A percentile compares a stretch with the other conserved stretches of the same genome.
Conservation (phyloP, 2,888 invertebrate genomes). For the Norana najaformis region DNA sequence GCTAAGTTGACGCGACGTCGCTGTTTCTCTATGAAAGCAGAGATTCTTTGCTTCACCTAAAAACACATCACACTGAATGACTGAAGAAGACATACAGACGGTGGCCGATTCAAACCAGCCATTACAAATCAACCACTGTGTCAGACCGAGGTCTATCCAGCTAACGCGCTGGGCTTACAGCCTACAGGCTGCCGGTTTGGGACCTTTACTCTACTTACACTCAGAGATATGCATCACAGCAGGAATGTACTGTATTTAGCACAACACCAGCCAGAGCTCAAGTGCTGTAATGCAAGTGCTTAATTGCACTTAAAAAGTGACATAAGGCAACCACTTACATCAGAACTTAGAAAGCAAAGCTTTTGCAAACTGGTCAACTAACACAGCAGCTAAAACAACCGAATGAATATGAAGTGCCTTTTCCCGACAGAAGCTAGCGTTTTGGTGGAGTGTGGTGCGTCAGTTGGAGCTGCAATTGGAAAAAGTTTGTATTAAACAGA, state of each 20-base stretch:
- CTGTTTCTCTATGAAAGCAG: slow-evolving; percentile 29
- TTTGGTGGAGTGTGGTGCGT: too few relatives aligned
- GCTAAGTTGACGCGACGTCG: slow-evolving; percentile 23
- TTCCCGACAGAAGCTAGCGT: neutral
- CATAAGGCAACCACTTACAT: neutral
- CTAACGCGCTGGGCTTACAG: too few relatives aligned
- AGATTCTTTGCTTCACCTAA: slow-evolving; percentile 28
- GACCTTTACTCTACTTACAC: too few relatives aligned
- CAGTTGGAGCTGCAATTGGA: neutral
- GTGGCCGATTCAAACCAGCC: neutral
- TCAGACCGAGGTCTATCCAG: too few relatives aligned
- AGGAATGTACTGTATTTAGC: too few relatives aligned
- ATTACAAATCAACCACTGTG: neutral
- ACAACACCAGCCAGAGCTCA: neutral
- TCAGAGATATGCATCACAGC: neutral
- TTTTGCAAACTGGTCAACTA: neutral
- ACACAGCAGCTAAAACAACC: neutral
- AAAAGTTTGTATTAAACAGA: neutral
- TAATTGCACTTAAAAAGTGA: neutral
- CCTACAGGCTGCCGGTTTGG: too few relatives aligned
- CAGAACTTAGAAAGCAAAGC: neutral
- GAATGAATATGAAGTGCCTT: neutral
- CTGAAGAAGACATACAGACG: neutral
- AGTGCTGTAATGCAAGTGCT: neutral
- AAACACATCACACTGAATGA: neutral